Conservation (phyloP, 2,888 invertebrate genomes). For the Altica lythri region DNA sequence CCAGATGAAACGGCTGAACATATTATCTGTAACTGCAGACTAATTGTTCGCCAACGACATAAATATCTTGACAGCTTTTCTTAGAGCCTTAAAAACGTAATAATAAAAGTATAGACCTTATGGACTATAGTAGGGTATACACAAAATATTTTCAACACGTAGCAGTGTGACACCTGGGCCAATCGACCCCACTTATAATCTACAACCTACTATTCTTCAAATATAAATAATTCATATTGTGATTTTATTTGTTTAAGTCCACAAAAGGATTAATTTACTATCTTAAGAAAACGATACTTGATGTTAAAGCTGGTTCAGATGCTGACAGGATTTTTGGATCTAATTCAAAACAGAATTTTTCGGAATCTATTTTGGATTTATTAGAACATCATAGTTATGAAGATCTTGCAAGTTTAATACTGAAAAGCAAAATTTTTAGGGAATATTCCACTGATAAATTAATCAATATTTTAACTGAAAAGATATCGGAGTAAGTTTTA, state of each 20-base stretch:
- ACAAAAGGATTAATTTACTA: slow-evolving; percentile 55
- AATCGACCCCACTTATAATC: no score
- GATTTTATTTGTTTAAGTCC: slow-evolving; percentile 47
- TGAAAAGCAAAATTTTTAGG: slow-evolving; percentile 60
- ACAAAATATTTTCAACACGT: no score
- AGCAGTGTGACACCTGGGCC: no score
- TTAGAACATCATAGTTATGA: slow-evolving; percentile 55
- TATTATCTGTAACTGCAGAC: no score
- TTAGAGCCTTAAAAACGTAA: no score
- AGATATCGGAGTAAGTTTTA: slow-evolving; percentile 45
- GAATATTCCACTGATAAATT: slow-evolving; percentile 64
- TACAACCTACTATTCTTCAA: no score
- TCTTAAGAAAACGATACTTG: slow-evolving; percentile 53
- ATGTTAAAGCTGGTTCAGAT: slow-evolving; percentile 56
- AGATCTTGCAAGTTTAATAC: slow-evolving; percentile 59
- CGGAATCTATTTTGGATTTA: slow-evolving; percentile 55
- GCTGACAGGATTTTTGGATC: slow-evolving; percentile 57
- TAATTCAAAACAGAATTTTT: slow-evolving; percentile 52
- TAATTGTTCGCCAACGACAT: no score
- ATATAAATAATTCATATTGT: no score
- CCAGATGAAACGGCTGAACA: no score
- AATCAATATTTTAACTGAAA: slow-evolving; percentile 55
- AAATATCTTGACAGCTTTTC: no score
- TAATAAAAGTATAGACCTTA: no score
- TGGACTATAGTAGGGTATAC: no score